A percentile compares a stretch with the other conserved stretches of the same genome.
These are phyloP conservation scores for Phyllotis vaccarum DNA, from an alignment of 2,797 vertebrate genomes.

Conservation along the genomic window DNA sequence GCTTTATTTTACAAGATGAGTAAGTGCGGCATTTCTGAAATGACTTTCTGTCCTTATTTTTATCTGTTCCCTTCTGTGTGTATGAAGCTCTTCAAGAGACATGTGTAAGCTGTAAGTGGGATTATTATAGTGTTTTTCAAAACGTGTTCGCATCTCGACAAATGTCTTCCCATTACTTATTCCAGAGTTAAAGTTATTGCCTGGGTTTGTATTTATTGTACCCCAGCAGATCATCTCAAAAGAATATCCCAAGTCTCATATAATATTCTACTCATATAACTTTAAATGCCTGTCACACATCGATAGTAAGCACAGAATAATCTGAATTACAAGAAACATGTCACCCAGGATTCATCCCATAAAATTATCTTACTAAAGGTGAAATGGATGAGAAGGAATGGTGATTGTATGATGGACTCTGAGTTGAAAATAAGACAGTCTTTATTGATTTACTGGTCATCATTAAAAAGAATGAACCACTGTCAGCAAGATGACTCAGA, in stretches of 20 bases:
- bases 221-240: background rate
- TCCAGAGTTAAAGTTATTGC: background rate
- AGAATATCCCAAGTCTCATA: background rate
- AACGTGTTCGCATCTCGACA: background rate
- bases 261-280: background rate
- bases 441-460: background rate
- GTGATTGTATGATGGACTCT: background rate
- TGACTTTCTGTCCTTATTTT: conserved; percentile 1
- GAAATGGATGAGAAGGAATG: background rate
- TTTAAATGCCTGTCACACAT: background rate
- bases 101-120: conserved; percentile 1
- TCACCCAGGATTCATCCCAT: background rate
- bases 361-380: background rate
- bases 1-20: conserved; percentile 66
- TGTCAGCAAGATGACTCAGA: background rate
- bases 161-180: background rate
- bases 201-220: background rate
- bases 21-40: background rate
- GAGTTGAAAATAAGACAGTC: background rate
- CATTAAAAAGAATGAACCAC: background rate
- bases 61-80: background rate
- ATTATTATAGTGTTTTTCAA: background rate
- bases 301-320: conserved; percentile 20
- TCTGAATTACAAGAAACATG: background rate
- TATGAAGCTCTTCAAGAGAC: background rate